Evolutionary conservation across 92 coral and sea anemone genomes (phyloP).

Genomic region (Zoanthus solanderi): DNA sequence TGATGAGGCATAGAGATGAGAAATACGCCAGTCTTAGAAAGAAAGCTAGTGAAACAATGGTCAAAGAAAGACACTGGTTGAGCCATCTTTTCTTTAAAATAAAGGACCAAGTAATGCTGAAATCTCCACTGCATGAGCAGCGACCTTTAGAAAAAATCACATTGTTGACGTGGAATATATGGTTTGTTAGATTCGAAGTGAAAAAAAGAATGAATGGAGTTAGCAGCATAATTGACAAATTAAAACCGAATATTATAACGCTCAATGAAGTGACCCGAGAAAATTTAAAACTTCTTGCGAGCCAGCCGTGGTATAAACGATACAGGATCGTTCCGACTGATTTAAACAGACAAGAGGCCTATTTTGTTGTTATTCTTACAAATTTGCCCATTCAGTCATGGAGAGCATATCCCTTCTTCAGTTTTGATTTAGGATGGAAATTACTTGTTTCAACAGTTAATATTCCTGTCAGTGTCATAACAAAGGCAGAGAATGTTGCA

Average conservation of each 20-base stretch:
- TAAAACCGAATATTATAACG: constrained; percentile 67
- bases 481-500: background rate
- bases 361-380: constrained; percentile 68
- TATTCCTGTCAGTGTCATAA: background rate
- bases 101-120: background rate
- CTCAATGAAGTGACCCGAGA: constrained; percentile 75
- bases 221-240: constrained; percentile 56
- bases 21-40: background rate
- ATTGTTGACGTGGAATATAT: constrained; percentile 72
- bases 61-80: background rate
- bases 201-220: constrained; percentile 63
- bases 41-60: background rate
- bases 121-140: background rate
- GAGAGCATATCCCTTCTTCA: constrained; percentile 62
- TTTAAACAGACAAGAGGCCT: constrained; percentile 31
- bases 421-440: constrained; percentile 62
- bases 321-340: constrained; percentile 25
- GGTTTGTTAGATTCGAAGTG: constrained; percentile 65
- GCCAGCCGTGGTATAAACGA: constrained; percentile 24
- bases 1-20: background rate
- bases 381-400: constrained; percentile 59
- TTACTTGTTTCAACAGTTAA: constrained; percentile 64
- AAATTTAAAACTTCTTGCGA: constrained; percentile 50
- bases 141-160: constrained; percentile 9
- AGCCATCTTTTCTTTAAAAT: background rate